Conservation (phyloP, 35 echinoderm and acorn worm species). For the Chiridota heheva region DNA sequence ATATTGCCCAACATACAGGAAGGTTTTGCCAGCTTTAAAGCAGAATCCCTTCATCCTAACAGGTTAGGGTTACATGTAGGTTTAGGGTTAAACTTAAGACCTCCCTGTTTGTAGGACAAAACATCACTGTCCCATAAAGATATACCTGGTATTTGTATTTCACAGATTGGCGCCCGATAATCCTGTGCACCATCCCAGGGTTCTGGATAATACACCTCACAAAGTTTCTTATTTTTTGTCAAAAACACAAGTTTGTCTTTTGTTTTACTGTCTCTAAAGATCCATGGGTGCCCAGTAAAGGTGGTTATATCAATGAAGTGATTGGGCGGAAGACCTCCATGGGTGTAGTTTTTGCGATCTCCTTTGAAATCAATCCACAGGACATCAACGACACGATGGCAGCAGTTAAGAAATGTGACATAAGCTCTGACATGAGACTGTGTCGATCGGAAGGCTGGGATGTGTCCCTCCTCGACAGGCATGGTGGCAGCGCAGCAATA, state of each 20-base stretch:
- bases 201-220: conserved; percentile 25
- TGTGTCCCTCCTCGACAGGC: too few species aligned
- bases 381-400: conserved; percentile 12
- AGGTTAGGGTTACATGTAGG: too few species aligned
- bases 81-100: too few species aligned
- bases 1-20: too few species aligned
- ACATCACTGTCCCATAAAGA: too few species aligned
- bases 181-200: conserved; percentile 29
- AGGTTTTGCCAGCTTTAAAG: too few species aligned
- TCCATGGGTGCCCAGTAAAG: conserved; percentile 44
- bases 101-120: too few species aligned
- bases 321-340: conserved; percentile 7
- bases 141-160: conserved; percentile 47
- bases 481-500: too few species aligned
- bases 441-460: too few species aligned
- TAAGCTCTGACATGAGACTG: conserved; percentile 19
- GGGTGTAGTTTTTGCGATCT: conserved; percentile 19
- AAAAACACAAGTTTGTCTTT: conserved; percentile 22
- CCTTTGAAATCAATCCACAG: conserved; percentile 39
- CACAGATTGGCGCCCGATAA: not conserved
- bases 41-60: too few species aligned
- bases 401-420: conserved; percentile 42
- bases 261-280: conserved; percentile 21
- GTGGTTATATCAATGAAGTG: conserved; percentile 30
- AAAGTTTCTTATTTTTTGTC: not conserved